Percentiles rank a stretch among this genome's conserved stretches.
phyloP scores from a whole-genome alignment of 2,888 invertebrate species.

The Drosophila anceps region DNA sequence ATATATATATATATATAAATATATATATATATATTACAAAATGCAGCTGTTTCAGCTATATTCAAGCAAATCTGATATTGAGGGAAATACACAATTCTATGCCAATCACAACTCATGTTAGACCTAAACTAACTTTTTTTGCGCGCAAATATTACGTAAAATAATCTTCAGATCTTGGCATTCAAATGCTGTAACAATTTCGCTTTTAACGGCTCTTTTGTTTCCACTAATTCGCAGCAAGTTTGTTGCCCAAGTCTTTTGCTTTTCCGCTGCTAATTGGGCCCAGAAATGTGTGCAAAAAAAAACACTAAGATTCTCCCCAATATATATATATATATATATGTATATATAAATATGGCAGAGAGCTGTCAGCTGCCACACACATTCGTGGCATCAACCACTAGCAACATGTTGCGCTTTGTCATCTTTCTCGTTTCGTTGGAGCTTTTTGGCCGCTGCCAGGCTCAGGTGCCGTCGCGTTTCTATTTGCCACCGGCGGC shows the following conservation, averaged over 20 bases:
- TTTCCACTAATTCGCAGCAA: conserved; percentile 58
- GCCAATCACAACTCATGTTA: neutral
- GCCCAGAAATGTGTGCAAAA: conserved; percentile 27
- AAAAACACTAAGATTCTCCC: conserved; percentile 13
- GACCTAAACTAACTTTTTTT: neutral
- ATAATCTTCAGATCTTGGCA: conserved; percentile 23
- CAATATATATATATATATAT: neutral
- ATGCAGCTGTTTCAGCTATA: neutral
- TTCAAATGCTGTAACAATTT: conserved; percentile 27
- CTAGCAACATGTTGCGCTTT: conserved; percentile 40
- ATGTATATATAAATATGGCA: conserved; percentile 31
- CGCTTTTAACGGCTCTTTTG: conserved; percentile 18
- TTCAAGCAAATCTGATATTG: neutral
- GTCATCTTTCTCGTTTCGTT: conserved; percentile 12
- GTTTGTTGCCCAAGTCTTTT: conserved; percentile 77
- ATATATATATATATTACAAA: neutral
- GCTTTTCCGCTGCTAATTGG: conserved; percentile 60
- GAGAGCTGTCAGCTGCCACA: conserved; percentile 13
- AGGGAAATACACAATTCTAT: neutral
- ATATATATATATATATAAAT: neutral
- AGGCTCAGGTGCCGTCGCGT: conserved; percentile 37
- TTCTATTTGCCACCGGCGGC: conserved; percentile 56
- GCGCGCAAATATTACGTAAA: neutral
- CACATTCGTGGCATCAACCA: conserved; percentile 43
- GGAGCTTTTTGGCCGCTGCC: neutral